Conservation (phyloP, 2,797 vertebrate species). For the Kryptopterus vitreolus region DNA sequence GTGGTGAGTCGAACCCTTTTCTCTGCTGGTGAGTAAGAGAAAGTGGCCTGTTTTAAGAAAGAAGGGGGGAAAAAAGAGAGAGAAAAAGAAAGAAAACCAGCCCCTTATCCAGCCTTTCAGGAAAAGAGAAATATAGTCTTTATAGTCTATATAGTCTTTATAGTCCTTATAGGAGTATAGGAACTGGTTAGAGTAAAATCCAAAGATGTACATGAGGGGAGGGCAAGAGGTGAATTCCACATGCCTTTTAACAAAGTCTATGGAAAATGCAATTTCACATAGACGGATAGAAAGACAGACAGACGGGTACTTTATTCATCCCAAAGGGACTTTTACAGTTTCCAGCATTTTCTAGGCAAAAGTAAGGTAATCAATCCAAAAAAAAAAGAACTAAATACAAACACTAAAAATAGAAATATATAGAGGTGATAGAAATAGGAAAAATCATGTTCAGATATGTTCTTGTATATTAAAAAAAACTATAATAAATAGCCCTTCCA, state of each 20-base stretch:
- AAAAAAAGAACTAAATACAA: too few relatives aligned
- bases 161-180: neutral
- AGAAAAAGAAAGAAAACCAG: slow-evolving; percentile 9
- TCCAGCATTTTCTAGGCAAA: too few relatives aligned
- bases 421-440: too few relatives aligned
- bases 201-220: neutral
- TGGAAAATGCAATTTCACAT: too few relatives aligned
- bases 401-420: too few relatives aligned
- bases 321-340: too few relatives aligned
- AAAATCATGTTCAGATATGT: neutral
- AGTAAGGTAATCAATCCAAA: too few relatives aligned
- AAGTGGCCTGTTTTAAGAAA: slow-evolving; percentile 41
- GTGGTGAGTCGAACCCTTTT: slow-evolving; percentile 85
- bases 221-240: slow-evolving; percentile 27
- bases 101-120: slow-evolving; percentile 64
- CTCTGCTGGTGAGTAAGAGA: slow-evolving; percentile 63
- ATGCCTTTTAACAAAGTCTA: slow-evolving; percentile 15
- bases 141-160: slow-evolving; percentile 41
- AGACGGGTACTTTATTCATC: too few relatives aligned
- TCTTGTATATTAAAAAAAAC: neutral
- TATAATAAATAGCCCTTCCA: neutral
- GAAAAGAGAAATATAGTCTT: slow-evolving; percentile 69
- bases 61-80: neutral
- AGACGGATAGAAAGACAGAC: too few relatives aligned
- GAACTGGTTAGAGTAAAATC: slow-evolving; percentile 18